Base-by-base conservation (phyloP, 2,113 vertebrate genomes). In the Columba livia region DNA sequence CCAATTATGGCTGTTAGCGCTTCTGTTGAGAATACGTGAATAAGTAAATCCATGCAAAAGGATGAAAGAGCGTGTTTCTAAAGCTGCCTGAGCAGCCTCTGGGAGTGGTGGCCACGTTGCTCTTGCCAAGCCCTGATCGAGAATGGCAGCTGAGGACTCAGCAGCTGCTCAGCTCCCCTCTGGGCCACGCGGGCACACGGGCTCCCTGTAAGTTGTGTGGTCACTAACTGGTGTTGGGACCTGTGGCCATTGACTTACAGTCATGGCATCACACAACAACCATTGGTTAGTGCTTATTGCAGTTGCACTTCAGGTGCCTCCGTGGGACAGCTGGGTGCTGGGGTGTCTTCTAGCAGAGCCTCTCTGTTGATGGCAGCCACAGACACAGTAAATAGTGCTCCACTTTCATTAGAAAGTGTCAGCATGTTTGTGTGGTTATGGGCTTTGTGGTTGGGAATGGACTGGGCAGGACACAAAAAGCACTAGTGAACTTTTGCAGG, bases 11-110 rank as follows among this genome's bases (percentile, higher is more conserved):
- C 90, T 2, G 1, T 74, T 93, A 93, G 94, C 91, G 94, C 85
- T 93, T 92, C 95, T 95, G 84, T 85, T 95, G 91, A 79, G 92
- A 95, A 93, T 83, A 85, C 81, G 85, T 93, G 88, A 95, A 95
- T 96, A 97, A 96, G 86, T 92, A 97, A 95, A 93, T 95, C 56
- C 1, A 0, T 66, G 69, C 62, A 44, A 92, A 80, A 79, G 58
- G 84, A 91, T 90, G 72, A 90, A 78, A 64, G 40, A 53, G 54
- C 18, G 21, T 73, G 79, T 77, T 94, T 90, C 77, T 94, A 93
- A 90, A 92, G 83, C 79, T 66, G 60, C 65, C 72, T 61, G 65
- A 87, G 47, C 47, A 40, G 56, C n/a, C 65, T 53, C 7, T 3
- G 75, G 77, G 74, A 85, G 32, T 40, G 16, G 78, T 78, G 71